Base-by-base conservation (phyloP, 2,888 invertebrate species). In the Eilema caniola region DNA sequence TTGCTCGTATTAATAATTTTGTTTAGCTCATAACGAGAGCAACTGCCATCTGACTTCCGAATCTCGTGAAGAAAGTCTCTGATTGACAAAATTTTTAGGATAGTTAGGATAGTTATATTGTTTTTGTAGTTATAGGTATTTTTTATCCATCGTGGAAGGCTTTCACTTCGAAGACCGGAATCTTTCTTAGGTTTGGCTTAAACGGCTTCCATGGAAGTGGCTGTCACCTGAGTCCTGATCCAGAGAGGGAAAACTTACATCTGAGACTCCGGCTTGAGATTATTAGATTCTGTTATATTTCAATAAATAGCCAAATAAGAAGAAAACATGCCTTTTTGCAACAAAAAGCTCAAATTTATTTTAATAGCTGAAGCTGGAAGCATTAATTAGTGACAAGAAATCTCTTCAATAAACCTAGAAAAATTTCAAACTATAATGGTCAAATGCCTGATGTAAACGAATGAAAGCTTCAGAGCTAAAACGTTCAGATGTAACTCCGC, bases 401-500 rank as follows among this genome's bases (percentile, higher is more conserved):
- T 10, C 8, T 23, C 1, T 57, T 11, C 8, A 37, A 24, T 25
- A 23, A 53, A 60, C 1, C n/a, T 53, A 20, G 4, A 16, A 24
- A 28, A 3, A 64, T 31, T 41, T 11, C 31, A 64, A 47, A n/a
- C 16, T 31, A 12, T 37, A n/a, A 60, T 64, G 57, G 20, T 25
- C 47, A 31, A 24, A 23, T 60, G 28, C 33, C 14, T 66, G 10
- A 59, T n/a, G 53, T 41, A 56, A 65, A 56, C 37, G 33, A 61
- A 60, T 37, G 31, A 47, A 53, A 60, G 56, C 14, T 53, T 37
- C 14, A 33, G 31, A 65, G 66, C 68, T 66, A 72, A 72, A 57
- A 69, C 56, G 33, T 33, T 23, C 14, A 33, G 67, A 57, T 65
- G 33, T 41, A 62, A 72, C 69, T 66, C 66, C 79, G 79, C 79